Evolutionary conservation across 2,113 vertebrate species (phyloP).

Genomic region (Neotoma lepida): DNA sequence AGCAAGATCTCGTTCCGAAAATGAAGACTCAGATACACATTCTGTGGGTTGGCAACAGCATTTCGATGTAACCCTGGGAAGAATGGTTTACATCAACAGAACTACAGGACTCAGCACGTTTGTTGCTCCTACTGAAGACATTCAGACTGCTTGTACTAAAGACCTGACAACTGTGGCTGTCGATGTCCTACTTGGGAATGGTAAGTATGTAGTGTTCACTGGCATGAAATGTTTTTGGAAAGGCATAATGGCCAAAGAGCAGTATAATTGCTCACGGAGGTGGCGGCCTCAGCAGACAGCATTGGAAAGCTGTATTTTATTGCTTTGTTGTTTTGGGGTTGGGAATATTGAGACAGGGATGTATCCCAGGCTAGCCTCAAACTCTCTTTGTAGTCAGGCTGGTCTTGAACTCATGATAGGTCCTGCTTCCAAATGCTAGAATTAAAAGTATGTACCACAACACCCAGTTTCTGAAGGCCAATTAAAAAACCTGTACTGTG

Average conservation of each 20-base stretch:
- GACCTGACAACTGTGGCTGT: constrained; percentile 94
- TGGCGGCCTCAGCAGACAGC: constrained; percentile 7
- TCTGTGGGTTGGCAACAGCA: constrained; percentile 89
- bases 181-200: constrained; percentile 89
- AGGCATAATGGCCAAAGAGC: background rate
- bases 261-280: constrained; percentile 21
- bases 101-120: constrained; percentile 94
- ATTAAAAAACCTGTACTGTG: background rate
- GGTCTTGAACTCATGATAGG: background rate
- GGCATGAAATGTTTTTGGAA: constrained; percentile 3
- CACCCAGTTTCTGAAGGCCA: background rate
- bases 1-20: background rate
- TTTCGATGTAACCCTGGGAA: constrained; percentile 89
- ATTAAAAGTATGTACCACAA: background rate
- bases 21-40: background rate
- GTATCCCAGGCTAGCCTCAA: background rate
- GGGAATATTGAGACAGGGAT: background rate
- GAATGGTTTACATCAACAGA: constrained; percentile 91
- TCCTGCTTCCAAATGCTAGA: background rate
- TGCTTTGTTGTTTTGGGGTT: background rate
- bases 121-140: constrained; percentile 82
- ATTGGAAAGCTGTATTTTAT: background rate
- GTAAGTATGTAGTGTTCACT: constrained; percentile 83
- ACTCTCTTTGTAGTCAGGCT: background rate
- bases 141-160: constrained; percentile 86